Conservation (phyloP, 2,113 vertebrate species). For the Campylomormyrus numenius region DNA sequence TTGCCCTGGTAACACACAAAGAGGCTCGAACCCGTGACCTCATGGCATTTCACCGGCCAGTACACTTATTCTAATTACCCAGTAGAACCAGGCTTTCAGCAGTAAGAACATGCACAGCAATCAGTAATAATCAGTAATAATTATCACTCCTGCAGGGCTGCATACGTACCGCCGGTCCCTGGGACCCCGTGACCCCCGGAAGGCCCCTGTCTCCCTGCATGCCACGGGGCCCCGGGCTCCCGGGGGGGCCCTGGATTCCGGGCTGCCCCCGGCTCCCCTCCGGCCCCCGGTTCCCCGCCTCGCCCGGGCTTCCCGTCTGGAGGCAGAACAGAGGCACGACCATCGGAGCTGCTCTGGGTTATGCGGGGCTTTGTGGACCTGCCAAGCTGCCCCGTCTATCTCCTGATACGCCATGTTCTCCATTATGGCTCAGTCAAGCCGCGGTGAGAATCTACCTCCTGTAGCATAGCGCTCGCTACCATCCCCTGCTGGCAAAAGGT, state of each 20-base stretch:
- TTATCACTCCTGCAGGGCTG: neutral
- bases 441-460: neutral
- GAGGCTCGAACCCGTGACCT: neutral
- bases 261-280: constrained; percentile 83
- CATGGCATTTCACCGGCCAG: neutral
- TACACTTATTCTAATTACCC: neutral
- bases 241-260: constrained; percentile 79
- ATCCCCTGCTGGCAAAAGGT: neutral
- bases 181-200: constrained; percentile 76
- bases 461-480: neutral
- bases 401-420: neutral
- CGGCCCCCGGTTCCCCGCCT: constrained; percentile 75
- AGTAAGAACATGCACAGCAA: neutral
- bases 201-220: constrained; percentile 86
- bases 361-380: neutral
- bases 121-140: neutral
- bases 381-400: neutral
- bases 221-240: constrained; percentile 77
- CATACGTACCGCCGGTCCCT: constrained; percentile 80
- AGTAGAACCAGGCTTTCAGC: neutral
- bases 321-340: neutral
- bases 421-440: neutral
- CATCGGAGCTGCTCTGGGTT: neutral
- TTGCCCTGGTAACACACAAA: constrained; percentile 69
- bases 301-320: constrained; percentile 78